Evolutionary conservation across 2,888 invertebrate species (phyloP), one percentile per base, ranked within the genome.

Genomic region (Noctua comes): DNA sequence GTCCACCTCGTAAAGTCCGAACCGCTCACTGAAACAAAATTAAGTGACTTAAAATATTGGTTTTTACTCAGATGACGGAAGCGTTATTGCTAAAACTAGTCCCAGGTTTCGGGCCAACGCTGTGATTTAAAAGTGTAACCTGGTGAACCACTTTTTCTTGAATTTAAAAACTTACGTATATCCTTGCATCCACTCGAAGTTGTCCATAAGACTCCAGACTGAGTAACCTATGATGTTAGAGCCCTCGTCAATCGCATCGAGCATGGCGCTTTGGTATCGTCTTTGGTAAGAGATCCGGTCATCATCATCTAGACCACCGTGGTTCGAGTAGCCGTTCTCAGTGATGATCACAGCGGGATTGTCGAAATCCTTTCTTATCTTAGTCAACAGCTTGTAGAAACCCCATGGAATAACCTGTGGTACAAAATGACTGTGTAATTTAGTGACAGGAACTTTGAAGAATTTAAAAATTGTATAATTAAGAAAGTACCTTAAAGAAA

Each of bases 201-300:
- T 97, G 86, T 97, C 97, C 92, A 97, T 93, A 1, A 97, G 91
- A 68, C 97, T 97, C 97, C 97, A 97, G n/a, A 95, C 95, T 0
- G 96, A 95, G 90, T 97, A 97, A 0, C 95, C 97, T 75, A 83
- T 87, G 27, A 97, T 90, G 72, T 96, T 91, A 72, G 94, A 95
- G 0, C 93, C 94, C 27, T 96, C 95, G 40, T 93, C 91, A 1
- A 96, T 92, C 6, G 96, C 96, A 36, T 94, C 91, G 54, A 95
- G 78, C 88, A 97, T 87, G 48, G 94, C 95, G 31, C 89, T 83
- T 40, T 97, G 84, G 84, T 97, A 96, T 3, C 31, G 31, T 62
- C 84, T 84, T 82, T 93, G 91, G 90, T 95, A 96, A 0, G 89
- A 71, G 46, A 97, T 89, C 11, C 97, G 92, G 46, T 94, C 93